phyloP scores from a whole-genome alignment of 2,888 invertebrate genomes.

The Cenopis cana region DNA sequence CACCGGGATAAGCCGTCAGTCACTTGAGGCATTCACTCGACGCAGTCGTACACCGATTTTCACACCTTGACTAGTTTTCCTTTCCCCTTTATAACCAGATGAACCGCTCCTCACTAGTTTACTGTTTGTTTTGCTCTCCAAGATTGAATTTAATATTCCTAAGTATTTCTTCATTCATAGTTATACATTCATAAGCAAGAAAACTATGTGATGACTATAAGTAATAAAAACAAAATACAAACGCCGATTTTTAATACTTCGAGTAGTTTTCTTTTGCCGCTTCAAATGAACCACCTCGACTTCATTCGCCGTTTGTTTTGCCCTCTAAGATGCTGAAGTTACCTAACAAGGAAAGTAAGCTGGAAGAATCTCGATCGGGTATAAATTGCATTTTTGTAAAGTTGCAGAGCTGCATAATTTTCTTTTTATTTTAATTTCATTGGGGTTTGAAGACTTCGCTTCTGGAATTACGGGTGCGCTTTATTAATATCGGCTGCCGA shows the following conservation, averaged over 20 bases:
- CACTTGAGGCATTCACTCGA: too few relatives aligned
- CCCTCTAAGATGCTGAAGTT: conserved; percentile 22
- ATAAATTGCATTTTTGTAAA: conserved; percentile 31
- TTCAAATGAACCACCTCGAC: not conserved
- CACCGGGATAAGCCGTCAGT: too few relatives aligned
- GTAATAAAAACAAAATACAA: conserved; percentile 1
- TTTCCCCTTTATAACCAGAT: too few relatives aligned
- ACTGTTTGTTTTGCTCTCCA: too few relatives aligned
- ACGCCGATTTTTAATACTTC: not conserved
- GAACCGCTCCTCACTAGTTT: too few relatives aligned
- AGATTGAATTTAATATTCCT: too few relatives aligned
- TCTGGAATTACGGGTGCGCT: conserved; percentile 5
- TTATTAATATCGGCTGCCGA: not conserved
- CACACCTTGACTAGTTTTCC: too few relatives aligned
- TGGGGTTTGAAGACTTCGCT: conserved; percentile 27
- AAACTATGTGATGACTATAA: too few relatives aligned
- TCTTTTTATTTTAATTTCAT: conserved; percentile 11
- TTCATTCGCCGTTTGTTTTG: conserved; percentile 22
- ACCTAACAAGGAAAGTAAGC: conserved; percentile 25
- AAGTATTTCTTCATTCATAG: too few relatives aligned
- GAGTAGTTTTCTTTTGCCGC: conserved; percentile 8
- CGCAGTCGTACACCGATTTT: too few relatives aligned
- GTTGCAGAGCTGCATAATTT: conserved; percentile 19
- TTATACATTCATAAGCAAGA: too few relatives aligned
- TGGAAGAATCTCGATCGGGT: conserved; percentile 25